These are phyloP conservation scores for Chaetodon trifascialis DNA, from an alignment of 2,113 vertebrate genomes.

Conservation along the genomic window DNA sequence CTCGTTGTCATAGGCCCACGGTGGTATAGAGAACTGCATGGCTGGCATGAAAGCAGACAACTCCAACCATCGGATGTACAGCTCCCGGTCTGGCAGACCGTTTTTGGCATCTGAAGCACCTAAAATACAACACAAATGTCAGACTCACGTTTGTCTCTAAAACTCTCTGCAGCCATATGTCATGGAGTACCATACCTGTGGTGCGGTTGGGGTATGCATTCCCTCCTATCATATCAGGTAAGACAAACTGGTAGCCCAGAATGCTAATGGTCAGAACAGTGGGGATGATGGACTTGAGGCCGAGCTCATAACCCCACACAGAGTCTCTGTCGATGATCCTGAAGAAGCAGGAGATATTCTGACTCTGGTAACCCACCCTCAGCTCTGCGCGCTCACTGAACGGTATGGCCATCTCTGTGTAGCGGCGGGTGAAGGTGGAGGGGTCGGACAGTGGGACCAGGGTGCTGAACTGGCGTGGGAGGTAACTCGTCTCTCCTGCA, in stretches of 20 bases:
- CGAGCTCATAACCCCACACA: slow-evolving; percentile 92
- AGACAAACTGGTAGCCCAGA: slow-evolving; percentile 92
- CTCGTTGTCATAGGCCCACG: slow-evolving; percentile 92
- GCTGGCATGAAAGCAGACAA: slow-evolving; percentile 96
- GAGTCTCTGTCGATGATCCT: slow-evolving; percentile 94
- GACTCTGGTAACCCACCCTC: slow-evolving; percentile 93
- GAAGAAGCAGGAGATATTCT: slow-evolving; percentile 95
- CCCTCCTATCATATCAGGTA: slow-evolving; percentile 91
- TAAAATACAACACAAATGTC: slow-evolving; percentile 40
- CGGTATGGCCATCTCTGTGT: slow-evolving; percentile 92
- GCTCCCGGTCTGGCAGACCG: slow-evolving; percentile 90
- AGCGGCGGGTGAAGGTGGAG: slow-evolving; percentile 90
- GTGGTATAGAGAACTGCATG: slow-evolving; percentile 97
- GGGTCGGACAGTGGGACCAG: slow-evolving; percentile 87
- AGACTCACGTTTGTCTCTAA: not conserved
- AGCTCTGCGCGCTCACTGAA: slow-evolving; percentile 91
- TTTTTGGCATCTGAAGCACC: not conserved
- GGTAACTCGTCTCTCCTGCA: slow-evolving; percentile 93
- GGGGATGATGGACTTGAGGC: slow-evolving; percentile 94
- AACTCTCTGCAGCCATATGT: not conserved
- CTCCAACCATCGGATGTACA: slow-evolving; percentile 97
- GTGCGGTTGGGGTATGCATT: slow-evolving; percentile 87
- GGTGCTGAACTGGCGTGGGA: slow-evolving; percentile 92
- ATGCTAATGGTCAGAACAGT: slow-evolving; percentile 93
- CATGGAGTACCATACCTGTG: slow-evolving; percentile 39